A percentile compares a stretch with the other conserved stretches of the same genome.
Conservation (phyloP, 2,888 invertebrate species). For the Troides oblongomaculatus region DNA sequence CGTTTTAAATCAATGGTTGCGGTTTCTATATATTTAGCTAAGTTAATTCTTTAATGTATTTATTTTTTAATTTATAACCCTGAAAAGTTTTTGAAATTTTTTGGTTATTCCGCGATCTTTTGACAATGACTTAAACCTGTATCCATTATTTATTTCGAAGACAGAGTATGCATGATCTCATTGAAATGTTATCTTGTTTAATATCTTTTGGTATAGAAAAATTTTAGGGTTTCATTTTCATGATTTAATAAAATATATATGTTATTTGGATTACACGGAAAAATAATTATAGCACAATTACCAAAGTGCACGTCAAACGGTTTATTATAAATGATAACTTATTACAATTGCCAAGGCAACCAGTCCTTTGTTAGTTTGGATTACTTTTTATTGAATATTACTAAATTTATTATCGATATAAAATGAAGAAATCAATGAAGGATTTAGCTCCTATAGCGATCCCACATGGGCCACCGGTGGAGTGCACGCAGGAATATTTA, state of each 20-base stretch:
- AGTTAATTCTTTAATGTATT: neutral
- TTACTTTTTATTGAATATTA: neutral
- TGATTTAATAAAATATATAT: too few species aligned
- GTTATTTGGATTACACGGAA: too few species aligned
- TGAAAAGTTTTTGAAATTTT: neutral
- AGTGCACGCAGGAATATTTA: constrained; percentile 75
- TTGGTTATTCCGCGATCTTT: neutral
- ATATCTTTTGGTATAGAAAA: neutral
- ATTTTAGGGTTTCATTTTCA: too few species aligned
- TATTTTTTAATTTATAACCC: neutral
- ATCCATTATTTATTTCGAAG: neutral
- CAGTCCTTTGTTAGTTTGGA: constrained; percentile 2
- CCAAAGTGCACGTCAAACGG: too few species aligned
- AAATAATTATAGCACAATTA: too few species aligned
- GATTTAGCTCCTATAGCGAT: constrained; percentile 74
- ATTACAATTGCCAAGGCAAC: constrained; percentile 34
- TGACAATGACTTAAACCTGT: neutral
- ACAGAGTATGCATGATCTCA: neutral
- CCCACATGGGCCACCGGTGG: constrained; percentile 74
- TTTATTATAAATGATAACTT: too few species aligned
- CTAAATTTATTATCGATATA: constrained; percentile 27
- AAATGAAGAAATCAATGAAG: constrained; percentile 59
- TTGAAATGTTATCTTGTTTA: neutral
- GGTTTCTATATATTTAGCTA: neutral
- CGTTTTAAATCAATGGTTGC: constrained; percentile 53